Conservation (phyloP, 2,113 vertebrate species). For the Grammomys surdaster region DNA sequence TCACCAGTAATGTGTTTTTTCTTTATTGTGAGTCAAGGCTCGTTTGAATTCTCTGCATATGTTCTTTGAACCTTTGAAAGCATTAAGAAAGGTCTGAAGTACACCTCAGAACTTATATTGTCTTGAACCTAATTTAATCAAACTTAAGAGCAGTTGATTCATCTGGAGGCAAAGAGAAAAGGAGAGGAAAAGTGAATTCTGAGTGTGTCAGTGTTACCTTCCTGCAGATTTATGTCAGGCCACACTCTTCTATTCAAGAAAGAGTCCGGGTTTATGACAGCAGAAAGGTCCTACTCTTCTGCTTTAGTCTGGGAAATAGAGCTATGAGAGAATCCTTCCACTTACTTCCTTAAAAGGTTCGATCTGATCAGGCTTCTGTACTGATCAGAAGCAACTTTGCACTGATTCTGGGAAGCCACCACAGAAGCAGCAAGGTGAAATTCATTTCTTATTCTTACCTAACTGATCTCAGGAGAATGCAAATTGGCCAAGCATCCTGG, state of each 20-base stretch:
- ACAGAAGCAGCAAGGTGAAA: background rate
- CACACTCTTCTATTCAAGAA: background rate
- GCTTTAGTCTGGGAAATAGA: background rate
- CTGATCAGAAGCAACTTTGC: background rate
- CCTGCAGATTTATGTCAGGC: no score
- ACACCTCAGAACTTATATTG: background rate
- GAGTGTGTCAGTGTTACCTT: background rate
- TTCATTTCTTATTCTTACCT: background rate
- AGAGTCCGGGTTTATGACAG: background rate
- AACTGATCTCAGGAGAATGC: conserved; percentile 48
- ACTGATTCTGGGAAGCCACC: background rate
- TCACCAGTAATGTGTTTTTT: background rate
- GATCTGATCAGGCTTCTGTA: fast-evolving
- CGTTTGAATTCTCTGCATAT: background rate
- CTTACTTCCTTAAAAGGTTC: background rate
- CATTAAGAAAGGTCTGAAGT: background rate
- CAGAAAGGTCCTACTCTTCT: background rate
- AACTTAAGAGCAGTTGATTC: background rate
- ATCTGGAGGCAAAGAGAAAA: background rate
- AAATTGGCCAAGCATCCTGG: background rate
- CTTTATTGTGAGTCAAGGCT: background rate
- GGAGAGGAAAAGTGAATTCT: background rate
- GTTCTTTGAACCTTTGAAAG: background rate
- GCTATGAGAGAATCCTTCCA: background rate
- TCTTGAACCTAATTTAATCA: background rate